phyloP scores from a whole-genome alignment of 2,888 invertebrate species.

The Xiphydria camelus region DNA sequence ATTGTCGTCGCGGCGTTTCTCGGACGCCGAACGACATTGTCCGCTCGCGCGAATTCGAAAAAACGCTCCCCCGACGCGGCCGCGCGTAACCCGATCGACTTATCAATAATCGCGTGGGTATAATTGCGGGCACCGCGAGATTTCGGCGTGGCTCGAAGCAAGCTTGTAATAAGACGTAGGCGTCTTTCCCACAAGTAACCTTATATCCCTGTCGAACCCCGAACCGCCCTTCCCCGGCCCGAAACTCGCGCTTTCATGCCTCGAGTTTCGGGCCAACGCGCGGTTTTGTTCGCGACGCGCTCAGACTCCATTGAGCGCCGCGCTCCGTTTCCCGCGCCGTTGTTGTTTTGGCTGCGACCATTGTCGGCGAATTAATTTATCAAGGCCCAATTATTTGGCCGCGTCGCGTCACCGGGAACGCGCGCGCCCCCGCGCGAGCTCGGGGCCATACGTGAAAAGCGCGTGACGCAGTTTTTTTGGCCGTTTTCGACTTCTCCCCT shows the following conservation, averaged over 20 bases:
- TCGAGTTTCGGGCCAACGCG: constrained; percentile 28
- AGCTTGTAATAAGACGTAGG: constrained; percentile 57
- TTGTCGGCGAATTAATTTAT: constrained; percentile 52
- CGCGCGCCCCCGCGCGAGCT: no score
- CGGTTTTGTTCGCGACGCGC: constrained; percentile 4
- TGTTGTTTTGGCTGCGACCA: constrained; percentile 32
- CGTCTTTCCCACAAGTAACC: constrained; percentile 58
- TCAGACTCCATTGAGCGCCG: constrained; percentile 11
- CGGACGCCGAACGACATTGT: no score
- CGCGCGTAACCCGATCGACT: constrained; percentile 57
- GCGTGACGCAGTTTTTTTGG: no score
- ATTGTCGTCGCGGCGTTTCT: no score
- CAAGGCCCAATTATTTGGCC: constrained; percentile 54
- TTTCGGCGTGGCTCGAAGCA: constrained; percentile 57
- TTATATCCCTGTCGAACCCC: constrained; percentile 53
- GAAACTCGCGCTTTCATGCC: constrained; percentile 41
- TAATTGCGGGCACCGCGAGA: constrained; percentile 57
- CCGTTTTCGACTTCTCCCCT: no score
- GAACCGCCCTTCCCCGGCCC: constrained; percentile 43
- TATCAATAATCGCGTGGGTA: constrained; percentile 59
- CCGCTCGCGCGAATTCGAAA: no score
- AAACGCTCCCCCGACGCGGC: no score
- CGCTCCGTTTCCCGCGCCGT: constrained; percentile 4
- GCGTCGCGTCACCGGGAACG: no score
- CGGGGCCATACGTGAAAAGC: no score